These are phyloP conservation scores for Leptinotarsa peninsularis DNA, from an alignment of 2,888 invertebrate species.

Conservation along the genomic window DNA sequence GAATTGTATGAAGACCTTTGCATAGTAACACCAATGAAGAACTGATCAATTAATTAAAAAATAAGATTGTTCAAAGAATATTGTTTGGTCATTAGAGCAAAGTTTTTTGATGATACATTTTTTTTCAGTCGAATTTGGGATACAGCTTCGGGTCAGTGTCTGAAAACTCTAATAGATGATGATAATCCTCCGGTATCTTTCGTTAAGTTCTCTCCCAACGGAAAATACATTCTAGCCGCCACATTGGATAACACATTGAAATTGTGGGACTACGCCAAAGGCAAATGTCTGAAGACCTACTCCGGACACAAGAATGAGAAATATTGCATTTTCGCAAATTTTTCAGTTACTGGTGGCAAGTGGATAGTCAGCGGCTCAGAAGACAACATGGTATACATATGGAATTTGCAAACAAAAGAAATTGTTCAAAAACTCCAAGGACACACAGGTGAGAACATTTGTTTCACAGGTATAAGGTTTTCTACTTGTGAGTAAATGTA, in stretches of 20 bases:
- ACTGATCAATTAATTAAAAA: too few relatives aligned
- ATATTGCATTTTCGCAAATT: slow-evolving; percentile 99
- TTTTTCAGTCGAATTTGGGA: slow-evolving; percentile 96
- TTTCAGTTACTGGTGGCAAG: slow-evolving; percentile 99
- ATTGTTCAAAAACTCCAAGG: slow-evolving; percentile 98
- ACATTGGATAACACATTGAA: slow-evolving; percentile 98
- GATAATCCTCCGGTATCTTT: slow-evolving; percentile 99
- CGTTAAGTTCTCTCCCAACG: slow-evolving; percentile 99
- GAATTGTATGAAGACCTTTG: too few relatives aligned
- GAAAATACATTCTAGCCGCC: slow-evolving; percentile 98
- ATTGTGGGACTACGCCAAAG: slow-evolving; percentile 99
- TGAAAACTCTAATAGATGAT: slow-evolving; percentile 99
- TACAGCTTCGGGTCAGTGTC: slow-evolving; percentile 97
- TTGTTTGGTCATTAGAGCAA: too few relatives aligned
- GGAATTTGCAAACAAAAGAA: slow-evolving; percentile 99
- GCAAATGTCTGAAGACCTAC: slow-evolving; percentile 98
- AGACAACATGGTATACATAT: slow-evolving; percentile 98
- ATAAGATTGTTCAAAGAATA: too few relatives aligned
- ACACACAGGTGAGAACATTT: slow-evolving; percentile 82
- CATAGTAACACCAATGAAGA: too few relatives aligned
- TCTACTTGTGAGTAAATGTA: too few relatives aligned
- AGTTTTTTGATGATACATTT: not conserved
- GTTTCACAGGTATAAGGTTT: not conserved
- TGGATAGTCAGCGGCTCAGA: slow-evolving; percentile 99
- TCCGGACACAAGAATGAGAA: slow-evolving; percentile 99